Conservation (phyloP, 2,888 invertebrate species). For the Artemia sinica region DNA sequence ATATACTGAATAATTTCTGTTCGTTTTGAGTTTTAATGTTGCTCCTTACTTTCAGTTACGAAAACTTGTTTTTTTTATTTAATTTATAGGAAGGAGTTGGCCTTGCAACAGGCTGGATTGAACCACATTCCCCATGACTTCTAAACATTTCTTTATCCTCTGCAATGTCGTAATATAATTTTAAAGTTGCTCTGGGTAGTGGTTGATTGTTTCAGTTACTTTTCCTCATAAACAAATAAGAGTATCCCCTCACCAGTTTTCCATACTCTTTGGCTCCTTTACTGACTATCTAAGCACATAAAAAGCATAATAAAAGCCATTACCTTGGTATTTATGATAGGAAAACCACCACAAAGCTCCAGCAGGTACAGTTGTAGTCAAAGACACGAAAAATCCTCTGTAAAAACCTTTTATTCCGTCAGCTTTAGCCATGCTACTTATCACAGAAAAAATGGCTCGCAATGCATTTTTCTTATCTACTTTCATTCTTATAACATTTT, state of each 20-base stretch:
- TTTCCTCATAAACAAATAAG: not conserved
- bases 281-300: not conserved
- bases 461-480: too few relatives aligned
- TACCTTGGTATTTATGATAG: conserved; percentile 34
- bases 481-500: too few relatives aligned
- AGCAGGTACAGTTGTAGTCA: conserved; percentile 34
- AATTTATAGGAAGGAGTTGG: too few relatives aligned
- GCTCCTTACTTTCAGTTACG: too few relatives aligned
- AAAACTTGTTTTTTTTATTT: too few relatives aligned
- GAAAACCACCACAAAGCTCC: conserved; percentile 36
- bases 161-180: too few relatives aligned
- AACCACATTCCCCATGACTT: too few relatives aligned
- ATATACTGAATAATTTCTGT: too few relatives aligned
- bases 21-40: too few relatives aligned
- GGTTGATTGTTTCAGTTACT: not conserved
- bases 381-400: conserved; percentile 34
- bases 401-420: conserved; percentile 35
- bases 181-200: not conserved
- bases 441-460: conserved; percentile 26
- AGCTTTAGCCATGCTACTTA: conserved; percentile 30
- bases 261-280: too few relatives aligned
- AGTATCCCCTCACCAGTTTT: not conserved
- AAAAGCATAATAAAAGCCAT: not conserved
- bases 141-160: too few relatives aligned
- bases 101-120: too few relatives aligned